Percentiles rank a stretch among this genome's conserved stretches.
Conservation (phyloP, 2,797 vertebrate species). For the Lagodon rhomboides region DNA sequence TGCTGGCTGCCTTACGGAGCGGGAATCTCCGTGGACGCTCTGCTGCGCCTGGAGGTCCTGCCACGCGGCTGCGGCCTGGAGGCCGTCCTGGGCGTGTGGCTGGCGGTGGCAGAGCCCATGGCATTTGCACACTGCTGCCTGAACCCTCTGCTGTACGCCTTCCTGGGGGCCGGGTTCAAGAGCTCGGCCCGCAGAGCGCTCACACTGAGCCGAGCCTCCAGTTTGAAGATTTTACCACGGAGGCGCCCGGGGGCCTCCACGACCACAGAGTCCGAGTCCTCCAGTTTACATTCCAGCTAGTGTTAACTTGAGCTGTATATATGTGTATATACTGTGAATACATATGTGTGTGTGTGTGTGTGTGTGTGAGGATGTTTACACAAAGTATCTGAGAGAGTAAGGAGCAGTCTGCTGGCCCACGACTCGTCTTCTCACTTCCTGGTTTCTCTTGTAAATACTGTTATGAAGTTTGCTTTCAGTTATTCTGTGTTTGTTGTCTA, state of each 20-base stretch:
- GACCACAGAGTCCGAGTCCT: constrained; percentile 97
- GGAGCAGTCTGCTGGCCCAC: constrained; percentile 76
- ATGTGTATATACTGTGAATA: constrained; percentile 36
- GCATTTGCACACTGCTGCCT: constrained; percentile 98
- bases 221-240: constrained; percentile 94
- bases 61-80: constrained; percentile 90
- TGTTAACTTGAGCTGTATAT: constrained; percentile 37
- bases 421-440: constrained; percentile 56
- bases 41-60: constrained; percentile 90
- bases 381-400: constrained; percentile 33
- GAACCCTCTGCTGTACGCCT: constrained; percentile 97
- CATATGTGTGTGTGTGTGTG: constrained; percentile 19
- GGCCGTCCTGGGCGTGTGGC: constrained; percentile 89
- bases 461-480: constrained; percentile 18
- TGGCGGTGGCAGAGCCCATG: constrained; percentile 93
- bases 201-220: constrained; percentile 93
- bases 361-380: constrained; percentile 27
- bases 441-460: constrained; percentile 70
- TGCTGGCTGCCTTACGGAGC: constrained; percentile 97
- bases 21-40: constrained; percentile 92
- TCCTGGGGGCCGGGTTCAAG: constrained; percentile 98
- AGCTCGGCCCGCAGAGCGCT: constrained; percentile 94
- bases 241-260: constrained; percentile 93
- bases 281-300: constrained; percentile 97
- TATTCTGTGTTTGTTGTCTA: constrained; percentile 21